Evolutionary conservation across 2,113 vertebrate genomes (phyloP), one percentile per base, ranked within the genome.

Genomic region (Antigone vipio): DNA sequence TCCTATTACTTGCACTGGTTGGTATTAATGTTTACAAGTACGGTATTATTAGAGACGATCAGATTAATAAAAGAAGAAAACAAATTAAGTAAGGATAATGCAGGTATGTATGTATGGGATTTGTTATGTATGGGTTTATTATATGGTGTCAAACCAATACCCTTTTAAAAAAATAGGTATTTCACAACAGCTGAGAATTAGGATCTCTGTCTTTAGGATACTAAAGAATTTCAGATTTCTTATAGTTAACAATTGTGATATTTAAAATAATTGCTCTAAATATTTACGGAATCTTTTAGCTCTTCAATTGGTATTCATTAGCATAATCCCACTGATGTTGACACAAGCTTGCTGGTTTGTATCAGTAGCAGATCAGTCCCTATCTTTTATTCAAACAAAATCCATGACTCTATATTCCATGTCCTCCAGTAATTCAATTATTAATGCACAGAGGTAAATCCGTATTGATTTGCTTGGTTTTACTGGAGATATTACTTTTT

Each of bases 401-500:
- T 52, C 30, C 30, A 55, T 32, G 24, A 42, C 34, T 44, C 24
- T 62, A 44, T 5, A 7, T 63, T 42, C 20, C 35, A 32, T 38
- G 35, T 50, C 21, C 35, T 63, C 58, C 35, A 78, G 29, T 40
- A 50, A 26, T 78, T 63, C 29, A 52, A 38, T 55, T 53, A 55
- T 38, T 40, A 55, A n/a, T 62, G 40, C 38, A 53, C 38, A 63
- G 24, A 68, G 9, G 34, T 60, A 84, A 72, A 84, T 53, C 24
- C 21, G 10, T 90, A 52, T 53, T 63, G 32, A 55, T 38, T 59
- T 53, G 34, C n/a, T 71, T 47, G 19, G 32, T 52, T 68, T 87
- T 50, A 49, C 29, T 60, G 45, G 75, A 97, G 12, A 96, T 66
- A 15, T n/a, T 8, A 38, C 94, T 75, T 95, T 50, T 96, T 95